Evolutionary conservation across 2,888 invertebrate genomes (phyloP).

Genomic region (Leucania comma): DNA sequence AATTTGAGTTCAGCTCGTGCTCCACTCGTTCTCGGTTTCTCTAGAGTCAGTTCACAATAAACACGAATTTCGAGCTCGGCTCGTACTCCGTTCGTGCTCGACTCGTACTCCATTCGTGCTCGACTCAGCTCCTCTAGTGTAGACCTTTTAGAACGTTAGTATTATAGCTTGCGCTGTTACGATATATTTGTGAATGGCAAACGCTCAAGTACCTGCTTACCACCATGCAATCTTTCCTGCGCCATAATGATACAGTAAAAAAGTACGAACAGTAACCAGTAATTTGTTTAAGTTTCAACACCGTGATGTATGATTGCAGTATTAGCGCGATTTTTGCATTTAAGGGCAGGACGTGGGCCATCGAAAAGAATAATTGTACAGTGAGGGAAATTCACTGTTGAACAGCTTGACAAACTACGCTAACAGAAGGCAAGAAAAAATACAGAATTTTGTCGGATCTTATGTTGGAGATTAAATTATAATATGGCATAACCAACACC

Average conservation of each 20-base stretch:
- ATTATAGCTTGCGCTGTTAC: too few relatives aligned
- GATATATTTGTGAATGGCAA: slow-evolving; percentile 5
- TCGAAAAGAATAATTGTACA: background rate
- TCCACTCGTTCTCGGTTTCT: too few relatives aligned
- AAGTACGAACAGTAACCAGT: slow-evolving; percentile 1
- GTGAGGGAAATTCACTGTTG: too few relatives aligned
- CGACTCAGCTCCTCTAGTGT: too few relatives aligned
- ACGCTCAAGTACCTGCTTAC: background rate
- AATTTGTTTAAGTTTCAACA: slow-evolving; percentile 19
- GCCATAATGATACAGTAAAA: slow-evolving; percentile 12
- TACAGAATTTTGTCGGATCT: background rate
- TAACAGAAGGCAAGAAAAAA: too few relatives aligned
- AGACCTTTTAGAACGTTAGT: too few relatives aligned
- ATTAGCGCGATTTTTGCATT: background rate
- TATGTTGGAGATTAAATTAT: background rate
- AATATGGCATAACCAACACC: too few relatives aligned
- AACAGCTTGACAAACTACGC: background rate
- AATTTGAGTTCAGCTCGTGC: too few relatives aligned
- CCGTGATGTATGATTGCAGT: background rate
- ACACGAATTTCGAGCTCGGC: too few relatives aligned
- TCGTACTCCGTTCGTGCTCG: too few relatives aligned
- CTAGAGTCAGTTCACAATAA: too few relatives aligned
- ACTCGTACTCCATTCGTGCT: too few relatives aligned
- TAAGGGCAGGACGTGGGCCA: background rate
- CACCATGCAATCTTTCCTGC: slow-evolving; percentile 9